A percentile compares a stretch with the other conserved stretches of the same genome.
phyloP scores from a whole-genome alignment of 2,797 vertebrate species.

The Meda fulgida region DNA sequence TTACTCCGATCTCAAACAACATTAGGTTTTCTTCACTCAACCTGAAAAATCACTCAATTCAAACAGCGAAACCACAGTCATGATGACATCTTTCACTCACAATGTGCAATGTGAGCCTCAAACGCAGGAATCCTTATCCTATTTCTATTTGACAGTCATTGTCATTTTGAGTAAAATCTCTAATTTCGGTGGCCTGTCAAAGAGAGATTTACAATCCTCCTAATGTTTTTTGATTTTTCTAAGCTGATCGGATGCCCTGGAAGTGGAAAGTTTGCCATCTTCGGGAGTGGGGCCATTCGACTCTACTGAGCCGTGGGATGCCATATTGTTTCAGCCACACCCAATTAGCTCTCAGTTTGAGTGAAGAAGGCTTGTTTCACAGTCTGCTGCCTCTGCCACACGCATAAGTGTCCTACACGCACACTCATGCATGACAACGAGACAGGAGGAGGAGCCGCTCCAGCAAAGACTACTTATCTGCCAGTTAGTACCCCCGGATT shows the following conservation, averaged over 20 bases:
- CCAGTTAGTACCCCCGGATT: conserved; percentile 27
- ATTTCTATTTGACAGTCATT: conserved; percentile 46
- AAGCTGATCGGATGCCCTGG: conserved; percentile 42
- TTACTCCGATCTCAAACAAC: conserved; percentile 26
- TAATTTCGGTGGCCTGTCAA: conserved; percentile 43
- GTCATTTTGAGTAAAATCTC: conserved; percentile 46
- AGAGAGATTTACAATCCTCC: conserved; percentile 23
- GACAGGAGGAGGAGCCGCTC: conserved; percentile 50
- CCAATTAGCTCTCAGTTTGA: conserved; percentile 66
- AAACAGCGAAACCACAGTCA: conserved; percentile 19
- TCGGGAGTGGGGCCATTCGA: conserved; percentile 38
- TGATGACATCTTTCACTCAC: conserved; percentile 50
- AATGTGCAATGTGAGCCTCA: conserved; percentile 30
- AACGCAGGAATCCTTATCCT: conserved; percentile 28
- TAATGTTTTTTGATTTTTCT: conserved; percentile 5
- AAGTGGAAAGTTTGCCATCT: conserved; percentile 54
- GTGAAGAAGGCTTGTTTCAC: conserved; percentile 63
- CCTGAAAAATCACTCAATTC: conserved; percentile 35
- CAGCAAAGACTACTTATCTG: conserved; percentile 55
- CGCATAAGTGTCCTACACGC: conserved; percentile 41
- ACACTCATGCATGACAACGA: conserved; percentile 53
- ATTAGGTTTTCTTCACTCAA: conserved; percentile 39
- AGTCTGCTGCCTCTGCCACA: conserved; percentile 58
- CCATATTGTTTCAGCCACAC: conserved; percentile 63
- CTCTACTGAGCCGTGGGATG: conserved; percentile 54